Conservation (phyloP, 1,140 invertebrate genomes). For the Sinella curviseta region DNA sequence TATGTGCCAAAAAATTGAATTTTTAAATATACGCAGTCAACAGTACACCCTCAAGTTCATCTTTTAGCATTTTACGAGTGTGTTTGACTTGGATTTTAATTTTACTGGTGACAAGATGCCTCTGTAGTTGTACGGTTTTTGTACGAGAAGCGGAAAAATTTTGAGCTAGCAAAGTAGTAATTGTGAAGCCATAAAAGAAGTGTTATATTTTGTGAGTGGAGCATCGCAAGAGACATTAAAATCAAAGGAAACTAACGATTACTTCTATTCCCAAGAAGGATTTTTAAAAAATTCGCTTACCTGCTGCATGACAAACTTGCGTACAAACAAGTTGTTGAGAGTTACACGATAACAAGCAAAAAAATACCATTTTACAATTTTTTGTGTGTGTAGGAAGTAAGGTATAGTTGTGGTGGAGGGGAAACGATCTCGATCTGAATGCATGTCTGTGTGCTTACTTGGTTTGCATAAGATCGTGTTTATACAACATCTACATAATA, state of each 20-base stretch:
- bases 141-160: too few relatives aligned
- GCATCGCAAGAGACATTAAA: not conserved
- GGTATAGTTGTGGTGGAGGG: not conserved
- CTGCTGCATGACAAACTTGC: not conserved
- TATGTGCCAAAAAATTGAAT: not conserved
- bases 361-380: not conserved
- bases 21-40: too few relatives aligned
- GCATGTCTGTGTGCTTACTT: not conserved
- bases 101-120: too few relatives aligned
- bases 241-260: slow-evolving; percentile 2
- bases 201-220: not conserved
- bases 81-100: too few relatives aligned
- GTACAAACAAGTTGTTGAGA: not conserved
- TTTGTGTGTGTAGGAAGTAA: not conserved
- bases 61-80: too few relatives aligned
- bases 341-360: not conserved
- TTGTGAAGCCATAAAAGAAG: not conserved
- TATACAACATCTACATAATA: not conserved
- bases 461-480: not conserved
- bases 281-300: not conserved
- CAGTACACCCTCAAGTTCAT: too few relatives aligned
- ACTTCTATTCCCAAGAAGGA: not conserved
- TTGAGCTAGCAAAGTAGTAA: not conserved
- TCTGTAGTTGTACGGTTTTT: too few relatives aligned
- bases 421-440: not conserved